Evolutionary conservation across 2,113 vertebrate species (phyloP).

Genomic region (Pandion haliaetus): DNA sequence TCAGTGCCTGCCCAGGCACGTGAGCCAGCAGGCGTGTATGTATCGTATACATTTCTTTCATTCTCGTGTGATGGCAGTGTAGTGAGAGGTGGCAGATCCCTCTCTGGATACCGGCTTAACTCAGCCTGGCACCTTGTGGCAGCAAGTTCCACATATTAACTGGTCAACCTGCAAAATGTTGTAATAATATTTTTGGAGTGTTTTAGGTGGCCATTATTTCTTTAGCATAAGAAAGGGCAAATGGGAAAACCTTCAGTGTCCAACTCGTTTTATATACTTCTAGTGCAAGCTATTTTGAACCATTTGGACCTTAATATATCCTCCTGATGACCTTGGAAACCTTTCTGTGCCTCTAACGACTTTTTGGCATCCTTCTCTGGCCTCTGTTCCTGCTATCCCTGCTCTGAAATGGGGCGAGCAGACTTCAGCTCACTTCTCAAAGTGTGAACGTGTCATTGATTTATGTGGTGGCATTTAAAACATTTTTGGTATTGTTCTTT

Average conservation of each 20-base stretch:
- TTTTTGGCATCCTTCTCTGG: constrained; percentile 29
- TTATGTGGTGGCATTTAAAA: constrained; percentile 55
- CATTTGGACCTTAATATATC: not conserved
- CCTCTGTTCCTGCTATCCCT: not conserved
- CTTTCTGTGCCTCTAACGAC: not conserved
- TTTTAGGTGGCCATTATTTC: not conserved
- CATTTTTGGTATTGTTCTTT: constrained; percentile 53
- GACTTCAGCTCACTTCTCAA: constrained; percentile 5
- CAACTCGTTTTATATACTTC: not conserved
- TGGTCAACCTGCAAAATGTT: not conserved
- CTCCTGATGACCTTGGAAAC: not conserved
- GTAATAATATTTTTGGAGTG: not conserved
- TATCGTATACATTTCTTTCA: not conserved
- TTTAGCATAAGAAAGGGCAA: not conserved
- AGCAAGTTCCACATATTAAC: not conserved
- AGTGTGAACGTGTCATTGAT: constrained; percentile 41
- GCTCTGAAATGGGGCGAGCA: not conserved
- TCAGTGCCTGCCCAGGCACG: not conserved
- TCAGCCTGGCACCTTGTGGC: not conserved
- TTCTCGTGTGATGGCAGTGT: not conserved
- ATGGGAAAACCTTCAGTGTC: not conserved
- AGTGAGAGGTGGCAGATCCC: not conserved
- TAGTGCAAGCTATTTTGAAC: not conserved
- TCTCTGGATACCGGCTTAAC: not conserved
- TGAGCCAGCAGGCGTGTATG: not conserved